Conservation (phyloP, 2,888 invertebrate species). For the Notodonta ziczac region DNA sequence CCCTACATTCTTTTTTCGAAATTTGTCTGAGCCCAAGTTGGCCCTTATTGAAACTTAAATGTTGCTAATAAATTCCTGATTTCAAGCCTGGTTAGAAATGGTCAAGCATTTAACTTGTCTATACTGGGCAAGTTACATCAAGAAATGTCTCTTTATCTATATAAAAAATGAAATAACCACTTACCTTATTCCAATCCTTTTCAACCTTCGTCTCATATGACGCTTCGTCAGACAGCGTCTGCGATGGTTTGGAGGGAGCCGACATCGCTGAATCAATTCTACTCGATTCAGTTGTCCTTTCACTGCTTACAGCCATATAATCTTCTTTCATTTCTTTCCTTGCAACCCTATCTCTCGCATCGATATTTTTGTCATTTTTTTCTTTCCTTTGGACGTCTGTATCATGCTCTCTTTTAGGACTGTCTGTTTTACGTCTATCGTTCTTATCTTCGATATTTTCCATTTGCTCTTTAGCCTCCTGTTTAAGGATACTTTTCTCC, state of each 20-base stretch:
- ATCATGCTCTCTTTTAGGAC: not conserved
- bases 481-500: conserved; percentile 11
- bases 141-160: too few species aligned
- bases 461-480: not conserved
- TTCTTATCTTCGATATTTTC: not conserved
- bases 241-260: not conserved
- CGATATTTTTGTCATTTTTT: not conserved
- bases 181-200: conserved; percentile 35
- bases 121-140: too few species aligned
- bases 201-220: conserved; percentile 5
- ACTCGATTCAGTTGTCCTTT: not conserved
- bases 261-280: not conserved
- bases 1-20: too few species aligned
- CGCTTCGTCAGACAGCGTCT: not conserved
- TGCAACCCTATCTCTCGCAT: not conserved
- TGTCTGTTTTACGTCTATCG: not conserved
- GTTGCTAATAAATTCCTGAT: too few species aligned
- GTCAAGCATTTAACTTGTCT: too few species aligned
- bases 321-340: not conserved
- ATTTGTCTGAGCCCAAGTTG: too few species aligned
- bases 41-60: too few species aligned
- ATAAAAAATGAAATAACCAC: conserved; percentile 14
- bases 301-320: not conserved
- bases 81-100: too few species aligned
- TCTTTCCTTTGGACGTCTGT: not conserved